Conservation (phyloP, 2,888 invertebrate genomes). For the Spilosoma lubricipeda region DNA sequence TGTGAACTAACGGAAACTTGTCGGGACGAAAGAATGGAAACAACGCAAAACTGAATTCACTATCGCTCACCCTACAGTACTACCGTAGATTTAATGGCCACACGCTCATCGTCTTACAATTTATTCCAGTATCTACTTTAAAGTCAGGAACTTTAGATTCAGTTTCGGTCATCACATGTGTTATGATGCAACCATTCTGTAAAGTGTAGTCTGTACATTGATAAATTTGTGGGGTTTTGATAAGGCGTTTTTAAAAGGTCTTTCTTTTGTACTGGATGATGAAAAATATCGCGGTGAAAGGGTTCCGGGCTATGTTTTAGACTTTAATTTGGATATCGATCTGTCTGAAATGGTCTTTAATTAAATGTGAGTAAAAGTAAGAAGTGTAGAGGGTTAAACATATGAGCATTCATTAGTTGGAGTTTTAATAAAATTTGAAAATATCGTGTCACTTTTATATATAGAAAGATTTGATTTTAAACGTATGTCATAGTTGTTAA, state of each 20-base stretch:
- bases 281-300: constrained; percentile 50
- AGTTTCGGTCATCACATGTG: not conserved
- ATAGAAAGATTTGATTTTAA: not conserved
- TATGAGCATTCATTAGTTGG: not conserved
- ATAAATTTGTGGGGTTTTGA: constrained; percentile 54
- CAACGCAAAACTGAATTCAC: constrained; percentile 46
- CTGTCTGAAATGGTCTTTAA: constrained; percentile 9
- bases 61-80: constrained; percentile 40
- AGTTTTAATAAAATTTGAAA: not conserved
- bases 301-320: constrained; percentile 37
- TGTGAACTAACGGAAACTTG: constrained; percentile 48
- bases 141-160: rapidly evolving
- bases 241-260: constrained; percentile 50
- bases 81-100: constrained; percentile 48
- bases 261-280: constrained; percentile 49
- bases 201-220: constrained; percentile 40
- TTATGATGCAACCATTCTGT: constrained; percentile 37
- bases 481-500: not conserved
- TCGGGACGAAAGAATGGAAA: constrained; percentile 48
- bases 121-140: constrained; percentile 25
- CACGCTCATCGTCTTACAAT: constrained; percentile 35
- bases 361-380: constrained; percentile 3
- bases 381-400: constrained; percentile 1
- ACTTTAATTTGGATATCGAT: constrained; percentile 50
- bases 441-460: not conserved